Evolutionary conservation across 2,888 invertebrate species (phyloP).

Genomic region (Scaptomyza tumidula): DNA sequence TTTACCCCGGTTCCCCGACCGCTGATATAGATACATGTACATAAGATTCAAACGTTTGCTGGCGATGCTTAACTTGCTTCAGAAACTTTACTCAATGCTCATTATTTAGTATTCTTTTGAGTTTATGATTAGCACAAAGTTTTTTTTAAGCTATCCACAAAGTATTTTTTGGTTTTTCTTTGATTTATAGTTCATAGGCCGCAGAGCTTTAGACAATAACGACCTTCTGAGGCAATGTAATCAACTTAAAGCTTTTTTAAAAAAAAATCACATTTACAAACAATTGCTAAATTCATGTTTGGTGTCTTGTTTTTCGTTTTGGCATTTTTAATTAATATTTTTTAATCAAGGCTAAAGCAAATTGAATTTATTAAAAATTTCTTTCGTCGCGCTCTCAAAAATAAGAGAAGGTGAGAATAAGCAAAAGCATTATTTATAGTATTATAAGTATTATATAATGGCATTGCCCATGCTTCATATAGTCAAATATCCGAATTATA

Average conservation of each 20-base stretch:
- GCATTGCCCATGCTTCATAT: conserved; percentile 4
- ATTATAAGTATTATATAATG: conserved; percentile 38
- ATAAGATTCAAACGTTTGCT: neutral
- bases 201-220: conserved; percentile 18
- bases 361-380: conserved; percentile 44
- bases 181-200: conserved; percentile 26
- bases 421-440: neutral
- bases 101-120: conserved; percentile 24
- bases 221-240: conserved; percentile 50
- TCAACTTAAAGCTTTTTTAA: conserved; percentile 51
- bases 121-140: conserved; percentile 2
- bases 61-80: neutral
- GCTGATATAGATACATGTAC: neutral
- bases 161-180: neutral
- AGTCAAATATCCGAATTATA: conserved; percentile 1
- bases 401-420: conserved; percentile 20
- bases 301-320: conserved; percentile 21
- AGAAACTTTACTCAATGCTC: neutral
- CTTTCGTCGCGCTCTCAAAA: conserved; percentile 19
- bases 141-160: neutral
- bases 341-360: conserved; percentile 60
- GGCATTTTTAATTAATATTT: conserved; percentile 21
- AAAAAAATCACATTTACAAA: conserved; percentile 48
- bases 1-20: too few relatives aligned
- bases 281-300: conserved; percentile 28